These are phyloP conservation scores for Megalops atlanticus DNA, from an alignment of 2,113 vertebrate species.

Conservation along the genomic window DNA sequence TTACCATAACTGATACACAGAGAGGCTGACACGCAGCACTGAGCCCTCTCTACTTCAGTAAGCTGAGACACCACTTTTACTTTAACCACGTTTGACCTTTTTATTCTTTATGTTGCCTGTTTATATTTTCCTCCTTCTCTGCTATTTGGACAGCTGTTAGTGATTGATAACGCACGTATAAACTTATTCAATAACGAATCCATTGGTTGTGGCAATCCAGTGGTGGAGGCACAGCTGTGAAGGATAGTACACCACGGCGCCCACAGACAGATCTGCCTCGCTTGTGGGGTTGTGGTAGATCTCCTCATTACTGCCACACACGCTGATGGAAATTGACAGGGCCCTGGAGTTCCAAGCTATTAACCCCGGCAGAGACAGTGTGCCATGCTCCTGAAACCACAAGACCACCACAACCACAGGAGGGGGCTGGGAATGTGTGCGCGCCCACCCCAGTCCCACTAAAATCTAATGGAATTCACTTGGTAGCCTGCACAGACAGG, in stretches of 20 bases:
- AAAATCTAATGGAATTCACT: too few relatives aligned
- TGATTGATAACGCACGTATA: too few relatives aligned
- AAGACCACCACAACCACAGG: not conserved
- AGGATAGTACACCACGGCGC: not conserved
- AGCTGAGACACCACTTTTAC: not conserved
- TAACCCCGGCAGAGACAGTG: not conserved
- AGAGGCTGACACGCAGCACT: not conserved
- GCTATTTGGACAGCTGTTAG: too few relatives aligned
- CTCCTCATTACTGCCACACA: not conserved
- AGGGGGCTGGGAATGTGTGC: not conserved
- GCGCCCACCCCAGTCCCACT: too few relatives aligned
- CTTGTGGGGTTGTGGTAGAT: constrained; percentile 5
- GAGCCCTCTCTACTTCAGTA: not conserved
- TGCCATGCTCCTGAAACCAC: not conserved
- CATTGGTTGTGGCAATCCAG: too few relatives aligned
- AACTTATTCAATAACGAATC: too few relatives aligned
- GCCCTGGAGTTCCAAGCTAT: not conserved
- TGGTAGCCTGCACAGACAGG: too few relatives aligned
- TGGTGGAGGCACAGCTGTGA: too few relatives aligned
- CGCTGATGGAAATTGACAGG: not conserved
- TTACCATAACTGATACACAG: not conserved
- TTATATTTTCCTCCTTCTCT: too few relatives aligned
- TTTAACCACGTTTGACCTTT: too few relatives aligned
- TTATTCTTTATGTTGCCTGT: too few relatives aligned
- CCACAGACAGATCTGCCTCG: not conserved